Conservation (phyloP, 2,888 invertebrate genomes). For the Ommatoiulus sabulosus region DNA sequence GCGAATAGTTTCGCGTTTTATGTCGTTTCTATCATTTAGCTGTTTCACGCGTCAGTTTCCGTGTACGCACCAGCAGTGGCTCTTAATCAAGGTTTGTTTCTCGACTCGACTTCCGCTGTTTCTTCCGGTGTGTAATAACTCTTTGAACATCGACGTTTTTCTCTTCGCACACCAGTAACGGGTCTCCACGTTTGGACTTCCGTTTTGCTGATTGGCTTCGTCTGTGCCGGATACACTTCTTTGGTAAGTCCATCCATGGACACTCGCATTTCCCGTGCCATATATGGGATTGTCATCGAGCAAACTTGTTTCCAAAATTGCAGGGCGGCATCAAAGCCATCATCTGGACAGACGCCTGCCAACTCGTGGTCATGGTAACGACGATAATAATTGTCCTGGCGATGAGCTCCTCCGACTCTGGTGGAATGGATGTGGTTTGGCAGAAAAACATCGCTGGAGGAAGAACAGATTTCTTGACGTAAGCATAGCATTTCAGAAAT, state of each 20-base stretch:
- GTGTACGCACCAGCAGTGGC: constrained; percentile 52
- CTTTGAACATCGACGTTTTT: neutral
- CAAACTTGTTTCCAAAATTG: neutral
- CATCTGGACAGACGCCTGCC: constrained; percentile 61
- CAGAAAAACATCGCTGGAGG: neutral
- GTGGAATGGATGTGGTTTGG: constrained; percentile 52
- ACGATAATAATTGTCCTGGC: constrained; percentile 59
- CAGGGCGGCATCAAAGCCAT: constrained; percentile 62
- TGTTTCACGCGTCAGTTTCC: constrained; percentile 19
- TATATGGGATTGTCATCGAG: too few species aligned
- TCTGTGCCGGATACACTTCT: neutral
- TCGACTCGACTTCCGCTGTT: too few species aligned
- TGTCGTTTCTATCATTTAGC: too few species aligned
- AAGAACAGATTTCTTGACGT: constrained; percentile 13
- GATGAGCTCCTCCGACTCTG: constrained; percentile 43
- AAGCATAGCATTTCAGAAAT: neutral
- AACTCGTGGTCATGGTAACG: constrained; percentile 60
- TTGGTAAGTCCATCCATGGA: neutral
- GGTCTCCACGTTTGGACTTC: neutral
- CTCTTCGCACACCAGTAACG: neutral
- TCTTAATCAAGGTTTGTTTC: constrained; percentile 55
- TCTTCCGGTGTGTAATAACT: too few species aligned
- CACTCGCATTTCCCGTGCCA: too few species aligned
- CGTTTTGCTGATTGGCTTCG: neutral
- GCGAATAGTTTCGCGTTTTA: too few species aligned